Conservation (phyloP, 2,888 invertebrate genomes). For the Blera fallax region DNA sequence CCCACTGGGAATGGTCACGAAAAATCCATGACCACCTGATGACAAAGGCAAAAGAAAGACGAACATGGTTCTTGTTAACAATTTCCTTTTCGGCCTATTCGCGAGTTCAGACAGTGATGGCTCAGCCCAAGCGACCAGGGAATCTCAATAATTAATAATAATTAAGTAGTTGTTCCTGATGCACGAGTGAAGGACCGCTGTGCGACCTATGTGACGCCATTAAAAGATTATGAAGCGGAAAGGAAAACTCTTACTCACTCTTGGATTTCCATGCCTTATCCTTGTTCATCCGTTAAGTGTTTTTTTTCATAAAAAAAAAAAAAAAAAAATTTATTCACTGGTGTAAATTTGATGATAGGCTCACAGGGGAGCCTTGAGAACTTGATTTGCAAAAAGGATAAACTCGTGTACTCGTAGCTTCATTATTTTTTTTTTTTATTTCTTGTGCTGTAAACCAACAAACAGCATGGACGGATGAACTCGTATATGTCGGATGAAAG, state of each 20-base stretch:
- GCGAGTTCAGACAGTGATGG: not conserved
- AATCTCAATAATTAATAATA: constrained; percentile 43
- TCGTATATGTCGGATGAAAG: constrained; percentile 26
- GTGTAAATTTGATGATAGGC: constrained; percentile 61
- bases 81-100: not conserved
- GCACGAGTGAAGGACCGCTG: not conserved
- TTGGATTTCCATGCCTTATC: not conserved
- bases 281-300: constrained; percentile 3
- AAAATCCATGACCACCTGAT: constrained; percentile 36
- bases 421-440: not conserved
- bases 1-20: constrained; percentile 13
- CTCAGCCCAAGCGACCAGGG: not conserved
- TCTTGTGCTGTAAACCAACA: not conserved
- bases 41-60: constrained; percentile 4
- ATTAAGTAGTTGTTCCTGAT: constrained; percentile 17
- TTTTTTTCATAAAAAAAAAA: not conserved
- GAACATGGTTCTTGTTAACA: constrained; percentile 1
- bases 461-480: constrained; percentile 6
- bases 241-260: not conserved
- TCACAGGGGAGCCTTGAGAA: constrained; percentile 44
- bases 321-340: constrained; percentile 37
- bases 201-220: constrained; percentile 27
- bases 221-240: constrained; percentile 21
- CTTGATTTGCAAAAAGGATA: constrained; percentile 34
- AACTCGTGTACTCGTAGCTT: not conserved